Percentiles rank a stretch among this genome's conserved stretches.
phyloP scores from a whole-genome alignment of 2,113 vertebrate species.

The Podilymbus podiceps region DNA sequence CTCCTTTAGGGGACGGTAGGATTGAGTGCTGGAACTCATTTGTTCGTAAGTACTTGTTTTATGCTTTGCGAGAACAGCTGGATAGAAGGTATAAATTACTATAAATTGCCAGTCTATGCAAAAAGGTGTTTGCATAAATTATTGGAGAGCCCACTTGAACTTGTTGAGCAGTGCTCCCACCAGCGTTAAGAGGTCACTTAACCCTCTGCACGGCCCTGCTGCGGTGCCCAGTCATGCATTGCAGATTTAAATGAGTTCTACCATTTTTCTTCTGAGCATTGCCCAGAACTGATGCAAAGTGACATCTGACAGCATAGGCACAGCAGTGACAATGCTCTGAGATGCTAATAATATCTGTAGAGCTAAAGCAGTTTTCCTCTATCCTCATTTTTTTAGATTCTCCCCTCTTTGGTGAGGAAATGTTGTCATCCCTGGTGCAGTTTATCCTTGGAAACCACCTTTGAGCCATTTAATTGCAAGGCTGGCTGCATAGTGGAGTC shows the following conservation, averaged over 20 bases:
- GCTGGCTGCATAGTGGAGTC: slow-evolving; percentile 21
- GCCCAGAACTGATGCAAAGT: slow-evolving; percentile 62
- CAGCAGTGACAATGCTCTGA: slow-evolving; percentile 27
- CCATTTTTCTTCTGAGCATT: slow-evolving; percentile 3
- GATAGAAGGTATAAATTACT: slow-evolving; percentile 14
- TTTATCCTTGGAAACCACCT: slow-evolving; percentile 60
- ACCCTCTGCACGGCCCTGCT: neutral
- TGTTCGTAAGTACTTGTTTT: neutral
- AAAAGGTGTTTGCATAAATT: slow-evolving; percentile 56
- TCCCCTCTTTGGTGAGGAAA: slow-evolving; percentile 18
- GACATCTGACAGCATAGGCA: slow-evolving; percentile 59
- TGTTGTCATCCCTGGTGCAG: slow-evolving; percentile 37
- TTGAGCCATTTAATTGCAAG: slow-evolving; percentile 40
- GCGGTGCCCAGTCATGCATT: neutral
- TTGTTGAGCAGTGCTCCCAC: slow-evolving; percentile 36
- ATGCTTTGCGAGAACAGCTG: neutral
- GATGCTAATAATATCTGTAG: slow-evolving; percentile 58
- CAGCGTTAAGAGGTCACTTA: slow-evolving; percentile 44
- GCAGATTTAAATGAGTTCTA: slow-evolving; percentile 39
- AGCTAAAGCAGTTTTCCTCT: slow-evolving; percentile 32
- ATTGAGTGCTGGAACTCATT: neutral
- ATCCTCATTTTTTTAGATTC: slow-evolving; percentile 48
- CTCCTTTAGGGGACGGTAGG: neutral
- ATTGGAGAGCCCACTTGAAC: slow-evolving; percentile 39
- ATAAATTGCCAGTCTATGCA: slow-evolving; percentile 3